These are phyloP conservation scores for Sisyra nigra DNA, from an alignment of 2,888 invertebrate species.

Conservation along the genomic window DNA sequence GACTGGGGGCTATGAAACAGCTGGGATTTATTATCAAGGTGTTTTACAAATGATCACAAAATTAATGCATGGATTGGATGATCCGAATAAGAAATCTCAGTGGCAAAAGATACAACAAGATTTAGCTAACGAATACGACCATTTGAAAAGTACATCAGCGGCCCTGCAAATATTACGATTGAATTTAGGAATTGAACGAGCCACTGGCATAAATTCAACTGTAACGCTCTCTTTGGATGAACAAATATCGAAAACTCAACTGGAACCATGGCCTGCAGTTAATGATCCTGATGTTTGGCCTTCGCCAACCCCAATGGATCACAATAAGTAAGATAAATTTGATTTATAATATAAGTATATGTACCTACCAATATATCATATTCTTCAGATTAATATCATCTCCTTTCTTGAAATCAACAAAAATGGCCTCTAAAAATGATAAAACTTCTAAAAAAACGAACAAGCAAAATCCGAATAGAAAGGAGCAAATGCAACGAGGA, in stretches of 20 bases:
- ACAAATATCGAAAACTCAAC: not conserved
- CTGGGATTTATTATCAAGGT: constrained; percentile 85
- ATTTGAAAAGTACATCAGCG: constrained; percentile 67
- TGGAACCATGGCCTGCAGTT: constrained; percentile 39
- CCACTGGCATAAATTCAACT: constrained; percentile 28
- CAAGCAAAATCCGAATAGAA: constrained; percentile 24
- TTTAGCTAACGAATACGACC: constrained; percentile 77
- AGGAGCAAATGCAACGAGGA: constrained; percentile 13
- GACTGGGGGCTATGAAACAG: constrained; percentile 89
- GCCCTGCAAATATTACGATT: constrained; percentile 62
- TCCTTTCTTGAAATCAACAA: constrained; percentile 1
- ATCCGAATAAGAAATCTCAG: constrained; percentile 66
- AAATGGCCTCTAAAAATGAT: constrained; percentile 15
- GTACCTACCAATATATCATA: not conserved
- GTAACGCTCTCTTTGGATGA: constrained; percentile 4
- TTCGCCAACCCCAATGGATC: constrained; percentile 55
- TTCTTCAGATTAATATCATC: constrained; percentile 3
- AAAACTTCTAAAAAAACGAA: constrained; percentile 23
- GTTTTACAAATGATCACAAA: constrained; percentile 82
- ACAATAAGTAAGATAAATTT: constrained; percentile 30
- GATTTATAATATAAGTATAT: not conserved
- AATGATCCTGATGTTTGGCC: constrained; percentile 79
- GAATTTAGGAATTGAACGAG: constrained; percentile 37
- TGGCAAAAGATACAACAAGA: constrained; percentile 87
- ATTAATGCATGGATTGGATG: constrained; percentile 61